A percentile compares a stretch with the other conserved stretches of the same genome.
Conservation (phyloP, 2,113 vertebrate species). For the Anoura caudifer region DNA sequence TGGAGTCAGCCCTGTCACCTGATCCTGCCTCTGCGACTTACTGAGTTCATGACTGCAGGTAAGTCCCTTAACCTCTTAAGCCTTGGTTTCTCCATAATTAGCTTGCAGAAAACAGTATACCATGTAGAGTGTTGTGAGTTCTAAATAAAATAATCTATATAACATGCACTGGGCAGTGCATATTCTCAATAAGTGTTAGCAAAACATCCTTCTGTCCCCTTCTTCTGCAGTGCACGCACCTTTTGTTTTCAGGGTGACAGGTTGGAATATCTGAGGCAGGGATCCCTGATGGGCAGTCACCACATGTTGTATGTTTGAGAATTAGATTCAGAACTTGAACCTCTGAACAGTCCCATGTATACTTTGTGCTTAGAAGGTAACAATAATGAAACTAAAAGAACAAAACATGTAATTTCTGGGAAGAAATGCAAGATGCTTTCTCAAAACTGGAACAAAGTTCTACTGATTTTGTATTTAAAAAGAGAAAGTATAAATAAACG, state of each 20-base stretch:
- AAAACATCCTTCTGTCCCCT: not conserved
- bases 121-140: not conserved
- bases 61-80: not conserved
- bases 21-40: not conserved
- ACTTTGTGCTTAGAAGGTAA: not conserved
- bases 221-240: not conserved
- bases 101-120: not conserved
- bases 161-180: not conserved
- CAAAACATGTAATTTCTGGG: not conserved
- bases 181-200: not conserved
- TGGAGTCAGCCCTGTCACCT: not conserved
- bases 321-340: not conserved
- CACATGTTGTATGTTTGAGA: not conserved
- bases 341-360: not conserved
- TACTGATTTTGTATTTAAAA: not conserved
- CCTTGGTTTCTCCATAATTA: not conserved
- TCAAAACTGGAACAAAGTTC: not conserved
- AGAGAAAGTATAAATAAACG: not conserved
- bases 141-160: not conserved
- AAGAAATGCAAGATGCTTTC: not conserved
- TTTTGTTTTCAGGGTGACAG: not conserved
- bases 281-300: not conserved
- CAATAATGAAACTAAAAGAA: not conserved
- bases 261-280: not conserved
- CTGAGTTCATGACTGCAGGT: not conserved